These are phyloP conservation scores for Odiellus spinosus DNA, from an alignment of 2,888 invertebrate genomes.

Conservation along the genomic window DNA sequence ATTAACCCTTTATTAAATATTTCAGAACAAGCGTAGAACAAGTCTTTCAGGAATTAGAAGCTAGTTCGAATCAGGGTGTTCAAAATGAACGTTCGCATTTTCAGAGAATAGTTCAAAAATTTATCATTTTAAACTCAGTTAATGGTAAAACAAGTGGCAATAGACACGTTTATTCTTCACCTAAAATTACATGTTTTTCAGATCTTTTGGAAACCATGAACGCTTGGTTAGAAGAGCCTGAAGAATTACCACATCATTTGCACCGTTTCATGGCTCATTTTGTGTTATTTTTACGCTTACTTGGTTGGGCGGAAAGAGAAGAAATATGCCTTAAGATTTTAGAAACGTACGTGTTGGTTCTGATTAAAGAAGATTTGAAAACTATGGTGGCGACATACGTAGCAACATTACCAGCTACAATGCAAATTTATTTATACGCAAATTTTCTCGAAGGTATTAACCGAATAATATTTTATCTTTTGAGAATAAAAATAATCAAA, in stretches of 20 bases:
- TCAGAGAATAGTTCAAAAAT: slow-evolving; percentile 51
- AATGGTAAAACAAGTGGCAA: slow-evolving; percentile 22
- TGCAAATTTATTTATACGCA: slow-evolving; percentile 37
- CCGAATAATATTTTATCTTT: slow-evolving; percentile 11
- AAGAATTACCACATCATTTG: slow-evolving; percentile 34
- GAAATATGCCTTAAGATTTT: slow-evolving; percentile 57
- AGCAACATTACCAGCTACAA: slow-evolving; percentile 50
- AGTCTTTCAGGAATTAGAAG: slow-evolving; percentile 49
- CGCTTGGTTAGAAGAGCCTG: slow-evolving; percentile 37
- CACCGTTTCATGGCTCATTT: slow-evolving; percentile 71
- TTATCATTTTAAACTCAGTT: slow-evolving; percentile 61
- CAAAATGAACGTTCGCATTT: slow-evolving; percentile 41
- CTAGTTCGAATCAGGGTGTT: slow-evolving; percentile 31
- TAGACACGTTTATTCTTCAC: no score
- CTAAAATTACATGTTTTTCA: slow-evolving; percentile 17
- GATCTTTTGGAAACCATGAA: slow-evolving; percentile 53
- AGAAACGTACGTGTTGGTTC: slow-evolving; percentile 49
- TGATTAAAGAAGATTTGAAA: slow-evolving; percentile 57
- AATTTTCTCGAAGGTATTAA: slow-evolving; percentile 34
- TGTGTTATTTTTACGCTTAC: slow-evolving; percentile 59
- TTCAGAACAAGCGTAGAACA: slow-evolving; percentile 47
- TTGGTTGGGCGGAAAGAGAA: slow-evolving; percentile 38
- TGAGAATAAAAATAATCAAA: neutral
- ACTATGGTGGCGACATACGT: slow-evolving; percentile 70
- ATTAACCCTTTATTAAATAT: slow-evolving; percentile 4